Evolutionary conservation across 2,888 invertebrate species (phyloP), one percentile per base, ranked within the genome.

Genomic region (Minunthozetes semirufus): DNA sequence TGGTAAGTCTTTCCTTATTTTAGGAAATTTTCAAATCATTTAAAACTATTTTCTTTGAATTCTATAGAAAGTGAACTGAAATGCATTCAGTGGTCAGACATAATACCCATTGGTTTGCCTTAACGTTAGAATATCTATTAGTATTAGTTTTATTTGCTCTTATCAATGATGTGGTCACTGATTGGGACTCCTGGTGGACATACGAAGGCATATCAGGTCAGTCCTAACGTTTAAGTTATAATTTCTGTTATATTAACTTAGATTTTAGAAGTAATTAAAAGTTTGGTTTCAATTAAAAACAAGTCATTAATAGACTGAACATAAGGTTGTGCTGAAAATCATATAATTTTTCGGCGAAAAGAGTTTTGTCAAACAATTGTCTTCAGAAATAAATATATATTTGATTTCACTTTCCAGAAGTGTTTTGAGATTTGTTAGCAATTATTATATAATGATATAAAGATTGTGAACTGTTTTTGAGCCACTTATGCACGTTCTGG

Each of bases 111-210:
- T 50, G 19, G 50, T 61, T 61, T 29, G 61, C 61, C 61, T 61
- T 61, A 61, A 61, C 25, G 1, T 2, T 61, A 2, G 61, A 61
- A 61, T 25, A 27, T 61, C 1, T 61, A 5, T 61, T 61, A 61
- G 29, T 61, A 8, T 27, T 61, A 22, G 27, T 61, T 11, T n/a
- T 50, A 50, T 6, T 50, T 1, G 1, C 5, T 50, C 19, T 61
- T 2, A 27, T 27, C 25, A 11, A 22, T 72, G 75, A 75, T 68
- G 77, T 76, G 59, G 72, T 72, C 13, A 76, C 76, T 66, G 76
- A 76, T 59, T 77, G 77, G 77, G 77, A 77, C 72, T 75, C 76
- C 61, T 77, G 77, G 77, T 77, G 77, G 77, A 77, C 77, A 25
- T 77, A 77, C 42, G 77, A 77, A 38, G 77, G 77, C 5, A 77